These are phyloP conservation scores for Podarcis muralis DNA, from an alignment of 2,113 vertebrate species.

Conservation along the genomic window DNA sequence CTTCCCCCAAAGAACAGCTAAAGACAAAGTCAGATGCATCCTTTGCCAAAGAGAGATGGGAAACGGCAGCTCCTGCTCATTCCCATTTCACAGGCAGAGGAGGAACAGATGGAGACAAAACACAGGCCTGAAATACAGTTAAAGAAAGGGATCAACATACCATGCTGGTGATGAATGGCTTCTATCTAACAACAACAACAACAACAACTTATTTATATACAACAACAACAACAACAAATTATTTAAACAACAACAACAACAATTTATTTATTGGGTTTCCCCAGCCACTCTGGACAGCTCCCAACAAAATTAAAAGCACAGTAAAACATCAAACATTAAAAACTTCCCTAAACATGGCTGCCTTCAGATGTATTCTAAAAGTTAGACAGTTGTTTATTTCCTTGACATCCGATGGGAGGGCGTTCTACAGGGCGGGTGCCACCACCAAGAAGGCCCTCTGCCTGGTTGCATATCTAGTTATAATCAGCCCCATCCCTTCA, in stretches of 20 bases:
- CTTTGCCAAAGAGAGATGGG: rapidly evolving
- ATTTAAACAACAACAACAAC: too few relatives aligned
- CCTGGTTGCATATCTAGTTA: not conserved
- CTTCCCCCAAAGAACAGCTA: slow-evolving; percentile 15
- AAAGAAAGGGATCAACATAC: slow-evolving; percentile 23
- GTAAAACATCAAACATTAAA: not conserved
- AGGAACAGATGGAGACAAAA: slow-evolving; percentile 7
- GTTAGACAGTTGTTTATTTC: too few relatives aligned
- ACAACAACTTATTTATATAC: too few relatives aligned
- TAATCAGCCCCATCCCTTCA: not conserved
- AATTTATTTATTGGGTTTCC: too few relatives aligned
- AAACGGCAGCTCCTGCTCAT: slow-evolving; percentile 9
- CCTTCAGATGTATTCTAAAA: too few relatives aligned
- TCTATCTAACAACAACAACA: not conserved
- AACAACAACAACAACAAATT: too few relatives aligned
- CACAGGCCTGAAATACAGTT: slow-evolving; percentile 9
- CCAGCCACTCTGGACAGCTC: too few relatives aligned
- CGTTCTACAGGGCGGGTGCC: too few relatives aligned
- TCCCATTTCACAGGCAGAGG: slow-evolving; percentile 36
- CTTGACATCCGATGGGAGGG: too few relatives aligned
- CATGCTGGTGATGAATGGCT: not conserved
- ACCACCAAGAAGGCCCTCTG: too few relatives aligned
- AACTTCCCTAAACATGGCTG: not conserved
- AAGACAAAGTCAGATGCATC: slow-evolving; percentile 36
- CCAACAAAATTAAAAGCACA: not conserved